Conservation (phyloP, 2,888 invertebrate species). For the Pandemis corylana region DNA sequence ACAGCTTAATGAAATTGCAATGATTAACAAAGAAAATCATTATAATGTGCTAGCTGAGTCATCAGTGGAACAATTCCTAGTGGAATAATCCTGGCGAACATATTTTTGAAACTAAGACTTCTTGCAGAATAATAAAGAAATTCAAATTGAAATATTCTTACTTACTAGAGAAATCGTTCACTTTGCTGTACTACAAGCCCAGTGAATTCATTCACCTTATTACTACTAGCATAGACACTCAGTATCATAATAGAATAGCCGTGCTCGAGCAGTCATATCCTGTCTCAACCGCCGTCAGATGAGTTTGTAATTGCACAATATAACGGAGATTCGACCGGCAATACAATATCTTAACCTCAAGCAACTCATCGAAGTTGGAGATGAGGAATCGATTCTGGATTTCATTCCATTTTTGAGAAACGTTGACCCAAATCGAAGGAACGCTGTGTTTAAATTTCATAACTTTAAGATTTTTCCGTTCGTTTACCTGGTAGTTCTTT, state of each 20-base stretch:
- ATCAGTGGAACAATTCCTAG: too few relatives aligned
- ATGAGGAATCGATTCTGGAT: not conserved
- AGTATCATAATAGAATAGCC: slow-evolving; percentile 27
- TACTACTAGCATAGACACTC: slow-evolving; percentile 9
- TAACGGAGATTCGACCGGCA: slow-evolving; percentile 40
- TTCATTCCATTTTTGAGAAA: slow-evolving; percentile 6
- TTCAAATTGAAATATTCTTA: too few relatives aligned
- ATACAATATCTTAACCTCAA: slow-evolving; percentile 23
- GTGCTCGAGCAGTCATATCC: slow-evolving; percentile 43
- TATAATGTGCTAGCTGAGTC: too few relatives aligned
- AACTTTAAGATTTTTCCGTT: not conserved
- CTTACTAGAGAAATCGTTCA: not conserved
- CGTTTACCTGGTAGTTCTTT: not conserved
- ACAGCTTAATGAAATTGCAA: too few relatives aligned
- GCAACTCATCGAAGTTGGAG: slow-evolving; percentile 11
- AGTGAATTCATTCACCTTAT: not conserved
- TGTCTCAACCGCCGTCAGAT: slow-evolving; percentile 40
- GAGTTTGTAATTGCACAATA: slow-evolving; percentile 52
- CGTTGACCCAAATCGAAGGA: not conserved
- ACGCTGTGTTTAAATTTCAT: not conserved
- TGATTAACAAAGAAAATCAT: too few relatives aligned
- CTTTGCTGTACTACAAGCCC: not conserved
- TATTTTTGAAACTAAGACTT: too few relatives aligned
- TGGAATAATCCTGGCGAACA: too few relatives aligned
- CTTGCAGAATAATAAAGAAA: too few relatives aligned